Conservation (phyloP, 2,113 vertebrate genomes). For the Ranitomeya imitator region DNA sequence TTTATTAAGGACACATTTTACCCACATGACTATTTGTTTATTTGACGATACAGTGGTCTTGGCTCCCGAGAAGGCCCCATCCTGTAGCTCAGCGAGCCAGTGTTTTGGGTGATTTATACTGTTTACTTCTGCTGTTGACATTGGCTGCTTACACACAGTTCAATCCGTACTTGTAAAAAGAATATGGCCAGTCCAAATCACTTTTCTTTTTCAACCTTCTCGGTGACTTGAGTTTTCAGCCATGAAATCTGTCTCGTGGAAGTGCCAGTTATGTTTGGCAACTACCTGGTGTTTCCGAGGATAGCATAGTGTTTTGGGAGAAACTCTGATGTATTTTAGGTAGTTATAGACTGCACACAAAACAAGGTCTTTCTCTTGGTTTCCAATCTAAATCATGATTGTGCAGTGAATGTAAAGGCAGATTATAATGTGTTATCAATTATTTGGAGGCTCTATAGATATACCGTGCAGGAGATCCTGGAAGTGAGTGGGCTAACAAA, state of each 20-base stretch:
- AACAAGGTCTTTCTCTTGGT: neutral
- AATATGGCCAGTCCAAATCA: neutral
- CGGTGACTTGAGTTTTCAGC: neutral
- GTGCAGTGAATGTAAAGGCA: neutral
- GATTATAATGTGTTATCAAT: neutral
- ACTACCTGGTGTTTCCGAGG: neutral
- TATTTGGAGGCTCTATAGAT: too few relatives aligned
- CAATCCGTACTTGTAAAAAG: constrained; percentile 23
- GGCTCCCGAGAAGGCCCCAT: neutral
- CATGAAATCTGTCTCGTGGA: constrained; percentile 2
- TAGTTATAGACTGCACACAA: neutral
- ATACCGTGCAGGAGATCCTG: too few relatives aligned
- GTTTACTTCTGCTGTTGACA: constrained; percentile 46
- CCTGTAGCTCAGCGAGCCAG: neutral
- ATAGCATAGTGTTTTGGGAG: neutral
- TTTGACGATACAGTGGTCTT: neutral
- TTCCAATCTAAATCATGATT: neutral
- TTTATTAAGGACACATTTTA: neutral
- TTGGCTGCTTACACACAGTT: constrained; percentile 36
- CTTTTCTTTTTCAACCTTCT: neutral
- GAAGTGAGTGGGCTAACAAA: too few relatives aligned
- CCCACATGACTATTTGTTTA: constrained; percentile 20
- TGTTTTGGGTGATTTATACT: constrained; percentile 45
- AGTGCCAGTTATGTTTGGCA: neutral
- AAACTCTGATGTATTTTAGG: neutral